These are phyloP conservation scores for Neotoma lepida DNA, from an alignment of 2,113 vertebrate genomes.

Conservation along the genomic window DNA sequence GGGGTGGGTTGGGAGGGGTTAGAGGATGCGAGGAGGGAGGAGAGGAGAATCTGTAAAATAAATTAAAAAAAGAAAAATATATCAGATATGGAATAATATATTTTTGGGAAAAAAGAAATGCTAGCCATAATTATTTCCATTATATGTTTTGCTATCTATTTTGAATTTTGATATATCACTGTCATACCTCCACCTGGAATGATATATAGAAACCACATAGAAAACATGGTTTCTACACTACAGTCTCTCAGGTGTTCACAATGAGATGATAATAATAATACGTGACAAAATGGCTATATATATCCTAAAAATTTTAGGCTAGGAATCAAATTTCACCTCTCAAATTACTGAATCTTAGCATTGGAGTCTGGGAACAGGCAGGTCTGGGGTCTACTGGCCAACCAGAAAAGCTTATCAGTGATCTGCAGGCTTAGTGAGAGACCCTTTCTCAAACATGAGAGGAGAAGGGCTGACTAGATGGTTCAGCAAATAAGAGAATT, in stretches of 20 bases:
- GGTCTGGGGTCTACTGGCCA: background rate
- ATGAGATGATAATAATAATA: background rate
- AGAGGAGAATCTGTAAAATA: too few relatives aligned
- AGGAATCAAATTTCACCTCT: background rate
- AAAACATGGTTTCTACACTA: background rate
- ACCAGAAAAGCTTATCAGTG: background rate
- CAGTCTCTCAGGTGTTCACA: background rate
- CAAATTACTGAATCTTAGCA: background rate
- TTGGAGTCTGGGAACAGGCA: background rate
- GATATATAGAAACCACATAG: background rate
- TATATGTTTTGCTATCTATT: background rate
- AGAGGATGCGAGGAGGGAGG: too few relatives aligned
- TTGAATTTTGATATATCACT: background rate
- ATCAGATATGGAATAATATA: too few relatives aligned
- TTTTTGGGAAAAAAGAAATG: too few relatives aligned
- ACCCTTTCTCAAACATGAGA: background rate
- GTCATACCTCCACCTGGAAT: background rate
- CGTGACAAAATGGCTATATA: background rate
- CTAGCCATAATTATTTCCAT: background rate
- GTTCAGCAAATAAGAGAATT: background rate
- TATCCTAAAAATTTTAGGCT: background rate
- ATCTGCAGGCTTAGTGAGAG: background rate
- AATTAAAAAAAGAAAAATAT: too few relatives aligned
- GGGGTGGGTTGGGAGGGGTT: too few relatives aligned
- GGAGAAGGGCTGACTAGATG: background rate